Evolutionary conservation across 2,797 vertebrate genomes (phyloP).

Genomic region (Tolypeutes matacus): DNA sequence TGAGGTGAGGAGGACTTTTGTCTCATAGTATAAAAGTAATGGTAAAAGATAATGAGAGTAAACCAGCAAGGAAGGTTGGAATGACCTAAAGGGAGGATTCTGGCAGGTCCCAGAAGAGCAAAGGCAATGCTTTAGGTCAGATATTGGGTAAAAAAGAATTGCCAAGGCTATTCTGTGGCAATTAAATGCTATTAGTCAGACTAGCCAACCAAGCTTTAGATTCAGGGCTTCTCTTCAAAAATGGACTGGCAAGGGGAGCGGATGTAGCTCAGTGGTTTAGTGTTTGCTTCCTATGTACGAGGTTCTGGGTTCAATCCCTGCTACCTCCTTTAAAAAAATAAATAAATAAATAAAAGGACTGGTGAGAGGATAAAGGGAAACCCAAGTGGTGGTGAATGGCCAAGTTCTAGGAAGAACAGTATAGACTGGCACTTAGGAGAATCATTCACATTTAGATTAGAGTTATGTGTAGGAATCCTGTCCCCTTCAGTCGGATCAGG

Average conservation of each 20-base stretch:
- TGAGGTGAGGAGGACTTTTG: background rate
- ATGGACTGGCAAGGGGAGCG: background rate
- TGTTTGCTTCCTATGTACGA: no score
- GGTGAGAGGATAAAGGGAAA: background rate
- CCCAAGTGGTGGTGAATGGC: background rate
- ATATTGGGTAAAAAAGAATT: no score
- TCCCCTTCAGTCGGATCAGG: background rate
- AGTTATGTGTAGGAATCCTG: background rate
- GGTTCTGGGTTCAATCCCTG: no score
- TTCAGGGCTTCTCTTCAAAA: background rate
- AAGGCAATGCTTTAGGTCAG: background rate
- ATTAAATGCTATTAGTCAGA: background rate
- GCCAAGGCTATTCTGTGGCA: background rate
- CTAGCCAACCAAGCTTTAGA: background rate
- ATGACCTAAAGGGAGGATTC: background rate
- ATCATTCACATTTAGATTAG: background rate
- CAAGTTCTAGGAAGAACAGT: background rate
- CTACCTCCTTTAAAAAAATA: no score
- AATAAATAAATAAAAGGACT: background rate
- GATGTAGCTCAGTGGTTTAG: no score
- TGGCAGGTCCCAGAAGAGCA: background rate
- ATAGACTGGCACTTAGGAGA: background rate
- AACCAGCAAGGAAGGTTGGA: background rate
- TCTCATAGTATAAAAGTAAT: background rate
- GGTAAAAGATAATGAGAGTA: background rate